A percentile compares a stretch with the other conserved stretches of the same genome.
These are phyloP conservation scores for Serripes groenlandicus DNA, from an alignment of 2,888 invertebrate species.

Conservation along the genomic window DNA sequence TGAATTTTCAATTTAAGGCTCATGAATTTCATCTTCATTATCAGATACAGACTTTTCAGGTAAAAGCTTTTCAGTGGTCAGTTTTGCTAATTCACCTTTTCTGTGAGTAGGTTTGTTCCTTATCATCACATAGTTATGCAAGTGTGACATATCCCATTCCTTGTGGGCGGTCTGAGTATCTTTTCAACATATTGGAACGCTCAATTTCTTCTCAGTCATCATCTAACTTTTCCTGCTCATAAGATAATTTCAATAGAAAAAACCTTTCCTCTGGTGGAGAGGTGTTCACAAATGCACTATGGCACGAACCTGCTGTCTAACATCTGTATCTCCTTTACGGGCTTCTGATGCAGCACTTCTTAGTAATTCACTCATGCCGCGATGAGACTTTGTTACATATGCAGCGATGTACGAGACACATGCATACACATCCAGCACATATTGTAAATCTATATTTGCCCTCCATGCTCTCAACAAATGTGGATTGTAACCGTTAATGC, in stretches of 20 bases:
- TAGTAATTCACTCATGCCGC: conserved; percentile 69
- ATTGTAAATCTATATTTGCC: conserved; percentile 64
- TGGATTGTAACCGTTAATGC: conserved; percentile 51
- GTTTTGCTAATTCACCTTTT: not conserved
- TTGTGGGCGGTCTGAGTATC: conserved; percentile 61
- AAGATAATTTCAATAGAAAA: conserved; percentile 71
- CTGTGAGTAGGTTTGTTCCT: not conserved
- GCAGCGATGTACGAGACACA: conserved; percentile 69
- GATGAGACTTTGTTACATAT: conserved; percentile 66
- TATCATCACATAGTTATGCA: conserved; percentile 64
- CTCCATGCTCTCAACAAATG: conserved; percentile 31
- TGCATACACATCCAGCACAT: conserved; percentile 60
- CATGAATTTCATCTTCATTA: conserved; percentile 43
- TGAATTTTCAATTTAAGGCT: not conserved
- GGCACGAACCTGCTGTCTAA: conserved; percentile 53
- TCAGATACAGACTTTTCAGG: conserved; percentile 32
- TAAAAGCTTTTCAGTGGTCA: conserved; percentile 24
- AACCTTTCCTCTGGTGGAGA: conserved; percentile 71
- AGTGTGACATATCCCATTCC: conserved; percentile 41
- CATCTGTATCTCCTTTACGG: conserved; percentile 41
- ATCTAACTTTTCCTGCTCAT: conserved; percentile 61
- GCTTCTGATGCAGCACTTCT: conserved; percentile 63
- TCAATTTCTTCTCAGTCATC: conserved; percentile 62
- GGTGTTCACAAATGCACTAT: conserved; percentile 73
- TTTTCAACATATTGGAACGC: conserved; percentile 41